These are phyloP conservation scores for Apamea sordens DNA, from an alignment of 2,888 invertebrate genomes.

Conservation along the genomic window DNA sequence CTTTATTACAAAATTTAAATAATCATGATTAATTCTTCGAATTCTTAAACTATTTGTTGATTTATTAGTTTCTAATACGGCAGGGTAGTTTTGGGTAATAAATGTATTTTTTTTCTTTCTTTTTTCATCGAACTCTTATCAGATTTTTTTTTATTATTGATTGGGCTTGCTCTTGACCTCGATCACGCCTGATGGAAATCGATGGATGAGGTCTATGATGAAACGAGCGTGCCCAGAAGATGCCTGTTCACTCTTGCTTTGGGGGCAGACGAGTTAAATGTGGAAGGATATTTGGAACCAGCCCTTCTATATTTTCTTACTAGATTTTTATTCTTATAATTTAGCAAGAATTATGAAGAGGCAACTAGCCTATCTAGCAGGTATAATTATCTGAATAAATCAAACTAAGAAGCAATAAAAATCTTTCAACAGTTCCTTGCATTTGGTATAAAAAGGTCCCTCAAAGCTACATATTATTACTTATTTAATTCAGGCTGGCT, in stretches of 20 bases:
- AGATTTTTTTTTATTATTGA: too few relatives aligned
- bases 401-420: background rate
- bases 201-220: too few relatives aligned
- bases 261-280: too few relatives aligned
- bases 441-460: background rate
- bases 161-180: too few relatives aligned
- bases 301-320: background rate
- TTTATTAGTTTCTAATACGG: constrained; percentile 12
- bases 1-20: constrained; percentile 10
- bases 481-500: too few relatives aligned
- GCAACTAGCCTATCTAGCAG: background rate
- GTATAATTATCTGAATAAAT: background rate
- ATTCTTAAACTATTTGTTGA: background rate
- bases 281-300: background rate
- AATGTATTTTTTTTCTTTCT: background rate
- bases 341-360: background rate
- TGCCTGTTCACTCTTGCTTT: too few relatives aligned
- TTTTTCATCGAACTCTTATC: too few relatives aligned
- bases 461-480: too few relatives aligned
- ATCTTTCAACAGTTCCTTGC: background rate
- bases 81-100: background rate
- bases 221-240: too few relatives aligned
- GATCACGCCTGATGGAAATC: too few relatives aligned
- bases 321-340: background rate
- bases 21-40: background rate